Conservation (phyloP, 37 sponge, comb jelly and placozoan genomes). For the Amphimedon queenslandica region DNA sequence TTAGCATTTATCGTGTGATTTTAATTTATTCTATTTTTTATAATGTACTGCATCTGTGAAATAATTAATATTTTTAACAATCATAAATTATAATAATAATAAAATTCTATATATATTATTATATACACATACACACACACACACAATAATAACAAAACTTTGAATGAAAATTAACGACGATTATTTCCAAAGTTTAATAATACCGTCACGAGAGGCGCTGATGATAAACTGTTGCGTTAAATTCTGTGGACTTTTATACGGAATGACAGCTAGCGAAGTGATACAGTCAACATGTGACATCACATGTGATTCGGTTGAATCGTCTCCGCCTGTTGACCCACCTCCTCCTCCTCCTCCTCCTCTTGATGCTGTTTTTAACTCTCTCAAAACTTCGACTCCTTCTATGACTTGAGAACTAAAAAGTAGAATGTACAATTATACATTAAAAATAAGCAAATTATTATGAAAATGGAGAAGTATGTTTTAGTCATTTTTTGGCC, state of each 20-base stretch:
- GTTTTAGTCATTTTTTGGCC: too few species aligned
- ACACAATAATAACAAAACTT: too few species aligned
- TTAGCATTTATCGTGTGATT: too few species aligned
- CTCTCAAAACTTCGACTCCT: conserved; percentile 58
- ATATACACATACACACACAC: too few species aligned
- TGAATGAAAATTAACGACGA: too few species aligned
- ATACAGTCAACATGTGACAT: conserved; percentile 74
- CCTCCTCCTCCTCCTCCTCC: not conserved
- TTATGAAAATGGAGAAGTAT: not conserved
- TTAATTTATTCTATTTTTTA: too few species aligned
- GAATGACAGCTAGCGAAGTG: conserved; percentile 68
- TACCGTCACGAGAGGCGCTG: conserved; percentile 71
- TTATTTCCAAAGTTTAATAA: conserved; percentile 78
- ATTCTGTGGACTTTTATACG: conserved; percentile 37
- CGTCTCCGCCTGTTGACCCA: not conserved
- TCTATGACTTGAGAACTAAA: conserved; percentile 59
- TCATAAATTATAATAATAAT: too few species aligned
- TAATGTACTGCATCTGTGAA: too few species aligned
- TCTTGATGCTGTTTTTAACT: conserved; percentile 8
- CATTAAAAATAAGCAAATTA: not conserved
- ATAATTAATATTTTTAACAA: too few species aligned
- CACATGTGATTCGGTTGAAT: conserved; percentile 18
- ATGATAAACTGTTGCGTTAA: conserved; percentile 44
- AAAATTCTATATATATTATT: too few species aligned
- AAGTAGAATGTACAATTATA: not conserved